Percentiles rank a stretch among this genome's conserved stretches.
phyloP scores from a whole-genome alignment of 2,888 invertebrate species.

The Cosmorhoe ocellata region DNA sequence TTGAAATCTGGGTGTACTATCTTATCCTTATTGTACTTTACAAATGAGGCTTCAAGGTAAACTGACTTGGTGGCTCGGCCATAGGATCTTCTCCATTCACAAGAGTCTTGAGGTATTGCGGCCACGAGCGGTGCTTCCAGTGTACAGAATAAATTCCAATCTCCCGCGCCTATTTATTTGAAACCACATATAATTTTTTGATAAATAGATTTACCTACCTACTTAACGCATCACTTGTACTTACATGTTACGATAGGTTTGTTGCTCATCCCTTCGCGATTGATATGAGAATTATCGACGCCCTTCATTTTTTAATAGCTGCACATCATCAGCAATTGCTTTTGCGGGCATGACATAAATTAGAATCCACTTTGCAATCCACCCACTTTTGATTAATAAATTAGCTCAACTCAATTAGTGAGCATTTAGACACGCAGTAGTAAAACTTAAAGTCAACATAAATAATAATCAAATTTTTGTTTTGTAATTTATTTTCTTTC shows the following conservation, averaged over 20 bases:
- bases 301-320: constrained; percentile 82
- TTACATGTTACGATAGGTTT: constrained; percentile 89
- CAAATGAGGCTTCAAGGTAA: constrained; percentile 90
- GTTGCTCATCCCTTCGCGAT: constrained; percentile 84
- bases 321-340: constrained; percentile 67
- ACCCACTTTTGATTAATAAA: constrained; percentile 61
- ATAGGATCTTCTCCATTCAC: constrained; percentile 96
- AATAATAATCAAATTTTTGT: no score
- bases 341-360: constrained; percentile 72
- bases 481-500: no score
- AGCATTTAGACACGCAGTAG: no score
- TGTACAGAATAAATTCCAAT: constrained; percentile 91
- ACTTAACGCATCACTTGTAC: constrained; percentile 48
- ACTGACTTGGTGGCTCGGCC: constrained; percentile 93
- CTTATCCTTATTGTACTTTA: constrained; percentile 89
- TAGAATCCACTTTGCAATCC: constrained; percentile 60
- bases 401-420: no score
- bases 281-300: constrained; percentile 72
- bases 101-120: constrained; percentile 92
- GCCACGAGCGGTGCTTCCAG: constrained; percentile 89
- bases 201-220: no score
- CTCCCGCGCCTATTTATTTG: constrained; percentile 88
- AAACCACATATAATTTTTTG: constrained; percentile 29
- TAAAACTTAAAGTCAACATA: no score
- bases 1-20: constrained; percentile 88